These are phyloP conservation scores for Gallinago jamesoni DNA, from an alignment of 2,113 vertebrate genomes.

Conservation along the genomic window DNA sequence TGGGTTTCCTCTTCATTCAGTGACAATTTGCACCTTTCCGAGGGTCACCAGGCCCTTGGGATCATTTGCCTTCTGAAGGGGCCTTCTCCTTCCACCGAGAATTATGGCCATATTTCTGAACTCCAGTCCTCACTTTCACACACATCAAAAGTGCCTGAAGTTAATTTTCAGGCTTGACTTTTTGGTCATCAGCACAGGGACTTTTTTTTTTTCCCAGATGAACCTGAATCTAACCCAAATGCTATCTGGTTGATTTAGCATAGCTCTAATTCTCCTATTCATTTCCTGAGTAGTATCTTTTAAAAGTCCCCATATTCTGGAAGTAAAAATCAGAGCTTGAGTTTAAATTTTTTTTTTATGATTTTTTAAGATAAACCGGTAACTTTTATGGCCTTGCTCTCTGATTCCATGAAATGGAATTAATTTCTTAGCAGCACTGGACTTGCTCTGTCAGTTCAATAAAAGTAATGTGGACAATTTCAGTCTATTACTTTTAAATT, in stretches of 20 bases:
- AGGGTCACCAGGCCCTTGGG: neutral
- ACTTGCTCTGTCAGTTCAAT: conserved; percentile 51
- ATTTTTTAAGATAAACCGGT: conserved; percentile 30
- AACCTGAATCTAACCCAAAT: neutral
- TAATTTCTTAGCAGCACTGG: conserved; percentile 33
- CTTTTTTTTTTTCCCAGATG: neutral
- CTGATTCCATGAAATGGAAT: neutral
- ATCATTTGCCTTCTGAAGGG: neutral
- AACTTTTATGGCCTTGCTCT: conserved; percentile 12
- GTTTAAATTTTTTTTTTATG: neutral
- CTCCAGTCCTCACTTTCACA: neutral
- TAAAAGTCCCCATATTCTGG: neutral
- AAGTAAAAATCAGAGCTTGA: neutral
- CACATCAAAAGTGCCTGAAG: neutral
- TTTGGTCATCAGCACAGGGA: neutral
- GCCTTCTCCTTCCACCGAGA: neutral
- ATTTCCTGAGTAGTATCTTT: neutral
- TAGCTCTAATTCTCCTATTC: neutral
- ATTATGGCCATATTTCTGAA: neutral
- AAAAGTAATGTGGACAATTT: conserved; percentile 66
- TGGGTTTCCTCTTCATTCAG: neutral
- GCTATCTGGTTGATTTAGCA: neutral
- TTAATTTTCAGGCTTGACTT: conserved; percentile 4
- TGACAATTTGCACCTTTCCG: fast-evolving
- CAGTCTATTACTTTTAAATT: conserved; percentile 76